Evolutionary conservation across 2,113 vertebrate genomes (phyloP).

Genomic region (Chascanopsetta lugubris): DNA sequence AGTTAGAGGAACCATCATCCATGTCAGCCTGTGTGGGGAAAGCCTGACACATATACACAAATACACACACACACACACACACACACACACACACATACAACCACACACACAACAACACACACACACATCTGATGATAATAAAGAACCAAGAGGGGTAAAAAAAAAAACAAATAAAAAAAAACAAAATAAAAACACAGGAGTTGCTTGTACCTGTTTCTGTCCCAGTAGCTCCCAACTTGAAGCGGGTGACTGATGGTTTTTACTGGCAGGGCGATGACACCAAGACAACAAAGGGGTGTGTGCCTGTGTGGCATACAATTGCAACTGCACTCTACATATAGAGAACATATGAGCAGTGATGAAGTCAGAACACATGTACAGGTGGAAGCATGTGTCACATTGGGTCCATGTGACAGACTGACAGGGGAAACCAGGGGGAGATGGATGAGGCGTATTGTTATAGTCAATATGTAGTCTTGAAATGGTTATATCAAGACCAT

Average conservation of each 20-base stretch:
- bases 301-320: not conserved
- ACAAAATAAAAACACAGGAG: conserved; percentile 24
- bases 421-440: conserved; percentile 34
- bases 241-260: conserved; percentile 53
- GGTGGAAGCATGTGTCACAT: conserved; percentile 6
- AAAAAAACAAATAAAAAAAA: conserved; percentile 22
- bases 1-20: conserved; percentile 54
- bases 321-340: not conserved
- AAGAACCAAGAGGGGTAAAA: conserved; percentile 8
- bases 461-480: no score
- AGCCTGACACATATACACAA: conserved; percentile 38
- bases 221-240: conserved; percentile 48
- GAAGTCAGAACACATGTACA: not conserved
- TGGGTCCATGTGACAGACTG: no score
- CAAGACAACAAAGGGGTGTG: conserved; percentile 22
- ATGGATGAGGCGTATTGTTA: conserved; percentile 45
- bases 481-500: no score
- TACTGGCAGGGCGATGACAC: conserved; percentile 29
- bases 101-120: conserved; percentile 24
- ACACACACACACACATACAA: conserved; percentile 32
- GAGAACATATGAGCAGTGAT: not conserved
- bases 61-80: conserved; percentile 20
- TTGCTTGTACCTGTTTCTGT: conserved; percentile 39
- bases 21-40: conserved; percentile 46
- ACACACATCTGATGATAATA: conserved; percentile 33